A percentile compares a stretch with the other conserved stretches of the same genome.
Evolutionary conservation across 1,140 invertebrate species (phyloP).

Genomic region (Medauroidea extradentata): DNA sequence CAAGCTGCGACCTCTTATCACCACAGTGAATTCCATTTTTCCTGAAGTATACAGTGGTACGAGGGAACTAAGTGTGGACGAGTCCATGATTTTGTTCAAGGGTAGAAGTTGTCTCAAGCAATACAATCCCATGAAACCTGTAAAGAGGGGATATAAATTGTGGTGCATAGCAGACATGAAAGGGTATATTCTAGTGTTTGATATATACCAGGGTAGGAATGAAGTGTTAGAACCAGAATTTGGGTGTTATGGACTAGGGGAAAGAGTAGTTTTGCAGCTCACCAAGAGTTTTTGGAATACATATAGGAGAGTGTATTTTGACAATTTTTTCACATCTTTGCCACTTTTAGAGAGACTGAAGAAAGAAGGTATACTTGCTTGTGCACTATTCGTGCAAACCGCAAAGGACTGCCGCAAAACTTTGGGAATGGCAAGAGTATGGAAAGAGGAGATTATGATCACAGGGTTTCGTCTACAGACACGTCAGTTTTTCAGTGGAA

Average conservation of each 20-base stretch:
- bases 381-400: background rate
- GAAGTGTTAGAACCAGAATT: constrained; percentile 8
- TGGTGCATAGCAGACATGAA: constrained; percentile 15
- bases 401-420: constrained; percentile 8
- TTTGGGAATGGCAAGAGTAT: background rate
- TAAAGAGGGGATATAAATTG: constrained; percentile 20
- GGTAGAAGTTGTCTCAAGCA: constrained; percentile 16
- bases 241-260: background rate
- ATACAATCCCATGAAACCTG: constrained; percentile 13
- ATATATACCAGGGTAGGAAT: constrained; percentile 21
- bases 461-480: constrained; percentile 3
- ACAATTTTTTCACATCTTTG: constrained; percentile 15
- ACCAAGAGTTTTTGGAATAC: constrained; percentile 13
- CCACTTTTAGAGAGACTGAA: constrained; percentile 14
- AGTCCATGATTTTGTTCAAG: constrained; percentile 20
- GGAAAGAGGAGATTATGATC: constrained; percentile 12
- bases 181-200: constrained; percentile 18
- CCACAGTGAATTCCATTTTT: constrained; percentile 12
- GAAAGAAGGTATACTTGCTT: constrained; percentile 4
- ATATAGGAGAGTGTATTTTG: constrained; percentile 4
- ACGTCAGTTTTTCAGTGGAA: constrained; percentile 15
- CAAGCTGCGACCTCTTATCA: constrained; percentile 15
- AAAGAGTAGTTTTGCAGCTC: constrained; percentile 11
- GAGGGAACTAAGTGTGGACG: constrained; percentile 14
- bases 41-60: constrained; percentile 10